phyloP scores from a whole-genome alignment of 2,797 vertebrate genomes.

The Sebastes hubbsi region DNA sequence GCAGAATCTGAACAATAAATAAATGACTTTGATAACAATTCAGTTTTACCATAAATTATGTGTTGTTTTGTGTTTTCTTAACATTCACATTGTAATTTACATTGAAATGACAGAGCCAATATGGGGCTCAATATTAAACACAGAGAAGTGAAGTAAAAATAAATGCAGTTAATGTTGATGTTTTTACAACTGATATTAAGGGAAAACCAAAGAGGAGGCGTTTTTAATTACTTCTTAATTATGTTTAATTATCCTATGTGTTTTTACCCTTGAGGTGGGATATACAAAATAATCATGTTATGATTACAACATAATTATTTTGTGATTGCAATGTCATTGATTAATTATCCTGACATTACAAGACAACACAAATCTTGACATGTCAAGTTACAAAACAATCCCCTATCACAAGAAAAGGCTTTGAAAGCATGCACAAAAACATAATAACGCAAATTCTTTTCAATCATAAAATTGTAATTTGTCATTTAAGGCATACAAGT shows the following conservation, averaged over 20 bases:
- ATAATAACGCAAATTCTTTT: neutral
- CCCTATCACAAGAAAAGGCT: neutral
- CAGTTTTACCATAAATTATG: neutral
- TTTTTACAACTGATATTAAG: neutral
- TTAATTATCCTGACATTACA: too few relatives aligned
- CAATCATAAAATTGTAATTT: neutral
- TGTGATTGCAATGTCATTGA: neutral
- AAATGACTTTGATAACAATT: neutral
- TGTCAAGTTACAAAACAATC: neutral
- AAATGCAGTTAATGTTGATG: neutral
- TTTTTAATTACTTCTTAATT: neutral
- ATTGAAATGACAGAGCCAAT: neutral
- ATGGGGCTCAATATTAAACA: neutral
- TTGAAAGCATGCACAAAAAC: neutral
- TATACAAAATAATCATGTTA: neutral
- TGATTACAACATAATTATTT: neutral
- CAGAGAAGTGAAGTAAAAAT: neutral
- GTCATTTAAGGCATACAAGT: neutral
- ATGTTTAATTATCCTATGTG: neutral
- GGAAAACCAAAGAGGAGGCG: neutral
- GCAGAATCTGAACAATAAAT: slow-evolving; percentile 3
- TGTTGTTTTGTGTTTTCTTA: neutral
- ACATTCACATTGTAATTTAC: neutral
- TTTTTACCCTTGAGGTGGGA: neutral
- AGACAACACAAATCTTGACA: neutral